Conservation (phyloP, 2,113 vertebrate species). For the Pagrus major region DNA sequence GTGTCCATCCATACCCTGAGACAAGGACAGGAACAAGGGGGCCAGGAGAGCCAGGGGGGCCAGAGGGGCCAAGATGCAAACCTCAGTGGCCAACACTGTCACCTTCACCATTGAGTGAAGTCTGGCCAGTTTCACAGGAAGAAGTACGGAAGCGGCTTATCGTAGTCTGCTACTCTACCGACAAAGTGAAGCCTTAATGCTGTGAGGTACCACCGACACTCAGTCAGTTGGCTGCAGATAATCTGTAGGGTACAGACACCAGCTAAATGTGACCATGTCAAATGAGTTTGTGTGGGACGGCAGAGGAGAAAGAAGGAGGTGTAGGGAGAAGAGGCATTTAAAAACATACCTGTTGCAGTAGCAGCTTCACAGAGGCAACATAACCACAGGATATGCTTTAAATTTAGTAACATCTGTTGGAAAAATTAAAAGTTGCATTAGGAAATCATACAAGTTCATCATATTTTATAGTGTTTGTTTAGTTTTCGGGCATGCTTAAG, state of each 20-base stretch:
- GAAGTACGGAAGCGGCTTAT: background rate
- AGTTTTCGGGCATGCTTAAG: background rate
- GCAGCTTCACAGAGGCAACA: slow-evolving; percentile 85
- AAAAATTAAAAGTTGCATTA: slow-evolving; percentile 15
- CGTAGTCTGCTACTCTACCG: slow-evolving; percentile 5
- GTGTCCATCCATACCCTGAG: slow-evolving; percentile 61
- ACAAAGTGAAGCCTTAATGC: background rate
- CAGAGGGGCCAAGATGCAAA: background rate
- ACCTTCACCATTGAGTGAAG: slow-evolving; percentile 32
- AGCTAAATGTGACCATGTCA: slow-evolving; percentile 1
- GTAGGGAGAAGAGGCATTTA: background rate
- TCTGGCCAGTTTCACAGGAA: slow-evolving; percentile 13
- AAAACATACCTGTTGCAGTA: slow-evolving; percentile 75
- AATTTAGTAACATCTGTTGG: slow-evolving; percentile 90
- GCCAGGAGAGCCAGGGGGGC: slow-evolving; percentile 10
- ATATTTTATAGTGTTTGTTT: too few relatives aligned
- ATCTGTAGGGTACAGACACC: background rate
- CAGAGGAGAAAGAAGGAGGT: background rate
- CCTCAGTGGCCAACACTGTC: slow-evolving; percentile 3
- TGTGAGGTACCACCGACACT: background rate
- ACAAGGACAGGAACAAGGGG: slow-evolving; percentile 35
- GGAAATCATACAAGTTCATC: too few relatives aligned
- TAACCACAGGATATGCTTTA: slow-evolving; percentile 93
- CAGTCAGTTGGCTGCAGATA: slow-evolving; percentile 14
- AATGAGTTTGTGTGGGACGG: background rate